Percentiles rank a stretch among this genome's conserved stretches.
Conservation (phyloP, 2,113 vertebrate species). For the Mola mola region DNA sequence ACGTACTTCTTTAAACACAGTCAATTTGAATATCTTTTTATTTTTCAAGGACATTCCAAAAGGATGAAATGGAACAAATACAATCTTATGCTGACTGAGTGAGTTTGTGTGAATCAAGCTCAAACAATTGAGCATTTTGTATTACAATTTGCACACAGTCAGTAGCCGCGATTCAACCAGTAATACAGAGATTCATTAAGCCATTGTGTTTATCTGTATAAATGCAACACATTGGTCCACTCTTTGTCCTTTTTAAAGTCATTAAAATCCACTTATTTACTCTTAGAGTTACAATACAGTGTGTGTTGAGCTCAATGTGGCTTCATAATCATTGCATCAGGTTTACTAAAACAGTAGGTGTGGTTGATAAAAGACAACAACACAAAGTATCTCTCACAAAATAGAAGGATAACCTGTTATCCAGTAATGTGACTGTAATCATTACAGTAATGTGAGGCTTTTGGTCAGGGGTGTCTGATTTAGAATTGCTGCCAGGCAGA, state of each 20-base stretch:
- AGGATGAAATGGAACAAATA: too few relatives aligned
- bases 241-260: not conserved
- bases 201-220: not conserved
- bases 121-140: constrained; percentile 1
- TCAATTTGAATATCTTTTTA: too few relatives aligned
- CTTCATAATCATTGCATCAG: not conserved
- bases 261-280: not conserved
- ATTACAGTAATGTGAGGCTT: constrained; percentile 3
- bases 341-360: not conserved
- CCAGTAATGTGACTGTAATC: too few relatives aligned
- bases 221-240: not conserved
- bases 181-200: not conserved
- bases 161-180: not conserved
- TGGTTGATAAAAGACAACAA: not conserved
- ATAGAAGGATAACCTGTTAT: not conserved
- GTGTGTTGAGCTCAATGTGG: not conserved
- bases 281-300: not conserved
- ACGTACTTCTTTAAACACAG: too few relatives aligned
- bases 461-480: constrained; percentile 34
- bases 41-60: too few relatives aligned
- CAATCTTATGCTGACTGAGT: too few relatives aligned
- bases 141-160: not conserved
- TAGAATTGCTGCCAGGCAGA: constrained; percentile 42
- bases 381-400: not conserved
- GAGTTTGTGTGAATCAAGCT: not conserved